phyloP scores from a whole-genome alignment of 2,113 vertebrate genomes.

The Vanacampus margaritifer region DNA sequence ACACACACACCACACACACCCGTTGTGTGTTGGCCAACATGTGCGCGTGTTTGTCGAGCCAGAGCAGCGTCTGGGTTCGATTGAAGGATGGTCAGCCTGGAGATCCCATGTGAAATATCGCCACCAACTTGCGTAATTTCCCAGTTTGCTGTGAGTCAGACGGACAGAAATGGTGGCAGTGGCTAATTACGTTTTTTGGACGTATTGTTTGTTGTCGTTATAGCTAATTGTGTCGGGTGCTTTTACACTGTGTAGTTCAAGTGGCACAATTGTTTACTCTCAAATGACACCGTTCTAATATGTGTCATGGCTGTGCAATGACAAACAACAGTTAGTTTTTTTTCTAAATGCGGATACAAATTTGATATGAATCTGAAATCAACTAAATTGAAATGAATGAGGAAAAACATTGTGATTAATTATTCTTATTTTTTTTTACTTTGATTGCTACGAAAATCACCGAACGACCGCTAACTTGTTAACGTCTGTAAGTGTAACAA shows the following conservation, averaged over 20 bases:
- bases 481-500: too few relatives aligned
- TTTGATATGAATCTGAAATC: neutral
- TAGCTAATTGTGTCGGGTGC: neutral
- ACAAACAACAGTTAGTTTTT: too few relatives aligned
- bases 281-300: neutral
- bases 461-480: too few relatives aligned
- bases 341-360: neutral
- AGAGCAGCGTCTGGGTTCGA: conserved; percentile 13
- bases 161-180: neutral
- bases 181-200: neutral
- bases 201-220: neutral
- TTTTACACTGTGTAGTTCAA: neutral
- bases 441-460: too few relatives aligned
- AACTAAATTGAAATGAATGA: too few relatives aligned
- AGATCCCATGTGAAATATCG: conserved; percentile 71
- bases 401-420: too few relatives aligned
- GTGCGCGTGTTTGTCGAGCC: conserved; percentile 37
- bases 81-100: conserved; percentile 38
- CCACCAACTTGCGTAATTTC: conserved; percentile 65
- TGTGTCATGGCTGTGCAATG: neutral
- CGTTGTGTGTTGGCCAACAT: conserved; percentile 25
- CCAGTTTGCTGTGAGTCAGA: conserved; percentile 64
- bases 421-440: too few relatives aligned
- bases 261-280: neutral
- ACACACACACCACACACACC: conserved; percentile 21